phyloP scores from a whole-genome alignment of 1,140 invertebrate species.

The Drosophila erecta region DNA sequence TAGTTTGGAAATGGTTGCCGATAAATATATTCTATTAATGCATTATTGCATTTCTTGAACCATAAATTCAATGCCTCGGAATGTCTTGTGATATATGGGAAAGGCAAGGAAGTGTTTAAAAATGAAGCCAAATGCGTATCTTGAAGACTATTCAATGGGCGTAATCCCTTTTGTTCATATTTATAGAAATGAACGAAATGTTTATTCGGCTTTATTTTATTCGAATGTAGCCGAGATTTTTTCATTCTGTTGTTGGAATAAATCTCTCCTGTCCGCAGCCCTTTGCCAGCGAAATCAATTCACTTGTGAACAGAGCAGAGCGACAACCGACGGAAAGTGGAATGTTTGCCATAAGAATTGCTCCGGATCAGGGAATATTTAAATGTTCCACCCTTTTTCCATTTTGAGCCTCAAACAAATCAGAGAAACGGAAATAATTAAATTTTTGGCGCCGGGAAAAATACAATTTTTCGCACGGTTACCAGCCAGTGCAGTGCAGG shows the following conservation, averaged over 20 bases:
- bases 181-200: neutral
- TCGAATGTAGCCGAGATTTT: constrained; percentile 1
- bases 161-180: constrained; percentile 2
- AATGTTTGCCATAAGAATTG: constrained; percentile 35
- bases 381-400: constrained; percentile 25
- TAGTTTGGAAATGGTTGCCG: constrained; percentile 38
- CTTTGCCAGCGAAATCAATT: constrained; percentile 37
- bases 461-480: constrained; percentile 40
- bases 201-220: constrained; percentile 15
- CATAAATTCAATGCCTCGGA: constrained; percentile 40
- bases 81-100: constrained; percentile 10
- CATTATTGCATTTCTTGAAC: constrained; percentile 46
- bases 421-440: constrained; percentile 52
- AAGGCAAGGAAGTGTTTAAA: neutral
- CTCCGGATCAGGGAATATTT: constrained; percentile 26
- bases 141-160: neutral
- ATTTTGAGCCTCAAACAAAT: constrained; percentile 34
- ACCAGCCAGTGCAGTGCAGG: constrained; percentile 1
- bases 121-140: constrained; percentile 11
- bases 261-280: constrained; percentile 22
- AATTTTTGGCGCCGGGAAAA: constrained; percentile 31
- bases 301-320: constrained; percentile 37
- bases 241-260: constrained; percentile 1
- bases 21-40: constrained; percentile 51
- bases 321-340: constrained; percentile 32